Evolutionary conservation across 2,888 invertebrate species (phyloP).

Genomic region (Hydropsyche betteni): DNA sequence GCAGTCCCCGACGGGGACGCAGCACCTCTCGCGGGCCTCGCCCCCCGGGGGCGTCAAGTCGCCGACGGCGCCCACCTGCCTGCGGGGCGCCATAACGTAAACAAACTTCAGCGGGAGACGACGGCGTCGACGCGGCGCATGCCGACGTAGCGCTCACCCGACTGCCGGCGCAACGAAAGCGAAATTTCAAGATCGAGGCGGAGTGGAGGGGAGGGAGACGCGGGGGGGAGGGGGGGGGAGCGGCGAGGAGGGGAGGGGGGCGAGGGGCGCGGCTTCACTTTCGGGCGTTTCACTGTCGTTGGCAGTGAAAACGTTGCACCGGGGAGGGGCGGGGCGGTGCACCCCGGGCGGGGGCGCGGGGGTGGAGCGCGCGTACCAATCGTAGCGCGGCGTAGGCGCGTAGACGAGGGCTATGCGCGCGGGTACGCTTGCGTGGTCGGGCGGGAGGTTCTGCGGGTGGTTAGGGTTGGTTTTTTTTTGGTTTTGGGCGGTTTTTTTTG

Average conservation of each 20-base stretch:
- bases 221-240: slow-evolving; percentile 56
- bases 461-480: no score
- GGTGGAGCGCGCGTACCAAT: slow-evolving; percentile 5
- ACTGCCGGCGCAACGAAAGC: slow-evolving; percentile 71
- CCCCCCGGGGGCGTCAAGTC: slow-evolving; percentile 57
- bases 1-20: slow-evolving; percentile 84
- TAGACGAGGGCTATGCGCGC: no score
- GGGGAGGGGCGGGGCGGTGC: slow-evolving; percentile 49
- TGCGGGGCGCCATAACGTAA: slow-evolving; percentile 62
- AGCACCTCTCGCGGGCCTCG: slow-evolving; percentile 70
- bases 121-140: slow-evolving; percentile 56
- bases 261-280: slow-evolving; percentile 49
- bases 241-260: slow-evolving; percentile 47
- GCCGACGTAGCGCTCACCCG: slow-evolving; percentile 55
- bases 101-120: slow-evolving; percentile 4
- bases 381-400: not conserved
- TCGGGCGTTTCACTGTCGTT: slow-evolving; percentile 52
- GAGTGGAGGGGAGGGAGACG: slow-evolving; percentile 59
- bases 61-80: slow-evolving; percentile 61
- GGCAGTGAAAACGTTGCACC: slow-evolving; percentile 56
- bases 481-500: no score
- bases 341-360: not conserved
- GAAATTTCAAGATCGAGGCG: slow-evolving; percentile 76
- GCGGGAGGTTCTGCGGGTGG: not conserved
- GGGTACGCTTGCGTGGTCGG: no score